These are phyloP conservation scores for Vultur gryphus DNA, from an alignment of 2,797 vertebrate species.

Conservation along the genomic window DNA sequence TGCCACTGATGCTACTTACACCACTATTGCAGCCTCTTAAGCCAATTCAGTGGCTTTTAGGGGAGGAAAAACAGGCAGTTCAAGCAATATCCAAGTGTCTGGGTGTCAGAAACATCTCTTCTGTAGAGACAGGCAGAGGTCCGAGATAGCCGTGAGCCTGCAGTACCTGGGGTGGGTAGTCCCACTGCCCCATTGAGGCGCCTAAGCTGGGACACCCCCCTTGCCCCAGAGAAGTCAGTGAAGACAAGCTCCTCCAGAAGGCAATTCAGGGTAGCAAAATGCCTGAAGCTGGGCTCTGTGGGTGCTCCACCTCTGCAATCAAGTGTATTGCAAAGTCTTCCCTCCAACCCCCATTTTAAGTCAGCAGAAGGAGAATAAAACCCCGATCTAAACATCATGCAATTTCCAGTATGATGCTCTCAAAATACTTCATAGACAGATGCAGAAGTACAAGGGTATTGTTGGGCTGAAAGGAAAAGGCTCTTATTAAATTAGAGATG, in stretches of 20 bases:
- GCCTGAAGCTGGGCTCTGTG: background rate
- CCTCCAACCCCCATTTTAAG: background rate
- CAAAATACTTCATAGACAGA: background rate
- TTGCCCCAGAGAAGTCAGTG: background rate
- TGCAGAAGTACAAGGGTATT: background rate
- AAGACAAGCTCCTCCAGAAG: background rate
- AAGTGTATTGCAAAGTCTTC: background rate
- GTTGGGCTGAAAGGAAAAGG: background rate
- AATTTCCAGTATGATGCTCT: background rate
- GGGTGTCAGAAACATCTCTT: background rate
- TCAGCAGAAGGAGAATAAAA: background rate
- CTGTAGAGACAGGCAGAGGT: background rate
- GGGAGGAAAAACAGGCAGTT: background rate
- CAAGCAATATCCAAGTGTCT: background rate
- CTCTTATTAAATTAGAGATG: background rate
- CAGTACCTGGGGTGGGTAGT: background rate
- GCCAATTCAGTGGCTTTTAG: background rate
- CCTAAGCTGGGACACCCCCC: background rate
- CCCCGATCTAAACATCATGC: background rate
- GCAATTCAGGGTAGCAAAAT: background rate
- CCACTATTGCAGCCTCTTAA: background rate
- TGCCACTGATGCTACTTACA: background rate
- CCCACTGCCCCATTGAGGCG: fast-evolving
- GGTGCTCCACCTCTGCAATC: background rate
- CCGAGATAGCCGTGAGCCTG: background rate